Percentiles rank a stretch among this genome's conserved stretches.
Conservation (phyloP, 37 sponge, comb jelly and placozoan species). For the Beroe ovata region DNA sequence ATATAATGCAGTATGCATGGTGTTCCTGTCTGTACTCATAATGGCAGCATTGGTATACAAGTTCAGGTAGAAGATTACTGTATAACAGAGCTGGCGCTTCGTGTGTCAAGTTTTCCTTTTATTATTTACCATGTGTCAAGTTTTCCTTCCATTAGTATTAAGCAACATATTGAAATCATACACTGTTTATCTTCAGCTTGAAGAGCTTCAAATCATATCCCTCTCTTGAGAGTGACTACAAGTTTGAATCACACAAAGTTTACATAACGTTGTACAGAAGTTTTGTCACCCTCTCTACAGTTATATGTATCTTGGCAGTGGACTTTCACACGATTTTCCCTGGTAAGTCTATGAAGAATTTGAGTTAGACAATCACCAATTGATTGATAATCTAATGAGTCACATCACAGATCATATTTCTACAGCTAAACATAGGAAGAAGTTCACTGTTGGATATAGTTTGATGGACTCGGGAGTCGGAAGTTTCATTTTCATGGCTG, state of each 20-base stretch:
- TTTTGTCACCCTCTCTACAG: conserved; percentile 36
- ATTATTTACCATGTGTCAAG: no score
- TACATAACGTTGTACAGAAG: conserved; percentile 54
- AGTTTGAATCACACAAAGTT: background rate
- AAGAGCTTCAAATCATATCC: conserved; percentile 6
- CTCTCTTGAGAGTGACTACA: background rate
- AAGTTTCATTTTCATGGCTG: conserved; percentile 62
- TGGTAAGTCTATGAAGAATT: background rate
- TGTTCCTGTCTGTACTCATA: background rate
- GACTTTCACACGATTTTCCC: conserved; percentile 29
- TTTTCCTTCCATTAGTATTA: no score
- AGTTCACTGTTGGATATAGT: background rate
- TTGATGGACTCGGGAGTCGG: conserved; percentile 59
- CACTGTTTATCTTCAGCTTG: no score
- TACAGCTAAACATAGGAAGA: background rate
- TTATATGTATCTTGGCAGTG: conserved; percentile 50
- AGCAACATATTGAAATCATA: no score
- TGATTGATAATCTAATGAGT: no score
- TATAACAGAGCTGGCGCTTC: background rate
- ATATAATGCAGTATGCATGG: background rate
- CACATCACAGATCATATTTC: no score
- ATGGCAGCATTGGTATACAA: background rate
- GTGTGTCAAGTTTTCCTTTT: background rate
- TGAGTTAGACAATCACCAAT: background rate
- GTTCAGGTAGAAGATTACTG: background rate